A percentile compares a stretch with the other conserved stretches of the same genome.
These are phyloP conservation scores for Drosophila nr. fundita DNA, from an alignment of 2,888 invertebrate genomes.

Conservation along the genomic window DNA sequence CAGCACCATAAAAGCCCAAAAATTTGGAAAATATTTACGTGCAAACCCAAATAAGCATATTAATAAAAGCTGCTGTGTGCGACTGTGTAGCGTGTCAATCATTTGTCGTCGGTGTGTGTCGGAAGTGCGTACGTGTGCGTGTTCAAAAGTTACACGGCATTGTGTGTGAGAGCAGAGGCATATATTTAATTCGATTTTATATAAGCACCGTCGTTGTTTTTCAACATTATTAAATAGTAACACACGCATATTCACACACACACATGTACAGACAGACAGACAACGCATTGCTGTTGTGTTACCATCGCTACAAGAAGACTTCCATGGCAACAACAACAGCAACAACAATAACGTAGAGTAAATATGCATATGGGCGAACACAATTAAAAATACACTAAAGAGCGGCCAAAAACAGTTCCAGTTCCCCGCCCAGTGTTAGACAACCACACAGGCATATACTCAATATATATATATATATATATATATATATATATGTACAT, in stretches of 20 bases:
- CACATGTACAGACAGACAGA: constrained; percentile 20
- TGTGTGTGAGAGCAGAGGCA: constrained; percentile 38
- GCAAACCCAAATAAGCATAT: constrained; percentile 24
- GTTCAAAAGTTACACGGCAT: constrained; percentile 45
- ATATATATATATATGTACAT: constrained; percentile 29
- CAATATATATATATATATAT: constrained; percentile 29
- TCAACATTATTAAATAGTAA: constrained; percentile 47
- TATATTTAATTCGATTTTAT: constrained; percentile 65
- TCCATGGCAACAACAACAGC: constrained; percentile 67
- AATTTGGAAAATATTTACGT: constrained; percentile 50
- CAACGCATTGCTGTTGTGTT: constrained; percentile 32
- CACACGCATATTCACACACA: constrained; percentile 15
- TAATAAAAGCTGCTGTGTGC: constrained; percentile 11
- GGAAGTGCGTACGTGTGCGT: constrained; percentile 32
- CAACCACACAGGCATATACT: constrained; percentile 26
- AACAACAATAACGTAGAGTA: constrained; percentile 44
- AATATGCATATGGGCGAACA: constrained; percentile 63
- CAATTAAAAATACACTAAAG: constrained; percentile 68
- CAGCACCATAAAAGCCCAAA: constrained; percentile 50
- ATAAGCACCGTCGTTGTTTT: constrained; percentile 64
- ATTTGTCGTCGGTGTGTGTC: constrained; percentile 15
- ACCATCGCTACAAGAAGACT: constrained; percentile 50
- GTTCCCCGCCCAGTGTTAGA: constrained; percentile 38
- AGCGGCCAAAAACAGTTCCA: constrained; percentile 42
- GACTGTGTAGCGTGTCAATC: constrained; percentile 19